Evolutionary conservation across 1,140 invertebrate species (phyloP), one percentile per base, ranked within the genome.

Genomic region (Aphidius ervi): DNA sequence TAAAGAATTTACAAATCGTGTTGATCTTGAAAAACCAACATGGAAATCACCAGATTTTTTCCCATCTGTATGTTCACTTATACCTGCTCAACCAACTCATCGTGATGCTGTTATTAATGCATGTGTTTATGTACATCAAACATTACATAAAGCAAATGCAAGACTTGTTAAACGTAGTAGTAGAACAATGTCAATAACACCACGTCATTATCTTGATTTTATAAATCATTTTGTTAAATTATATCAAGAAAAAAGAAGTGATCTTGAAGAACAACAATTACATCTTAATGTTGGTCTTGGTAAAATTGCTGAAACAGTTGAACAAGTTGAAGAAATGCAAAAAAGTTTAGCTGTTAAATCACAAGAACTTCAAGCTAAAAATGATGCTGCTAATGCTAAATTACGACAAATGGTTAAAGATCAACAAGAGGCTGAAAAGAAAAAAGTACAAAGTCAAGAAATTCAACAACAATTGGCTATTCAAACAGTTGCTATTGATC

Each of bases 281-380:
- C 98, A 99, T 83, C 82, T 99, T 59, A 99, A 99, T 76, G 96
- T 99, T 48, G 98, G 98, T 81, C 81, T 99, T 31, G 93, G 92
- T 66, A 99, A 99, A 79, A 99, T 99, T 66, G 92, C 94, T 0
- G 98, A 99, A 81, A 99, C 98, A 40, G 95, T 99, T 2, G 95
- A 98, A 73, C 97, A 99, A 78, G 98, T 99, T 4, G 97, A 99
- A 77, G 97, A 99, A 77, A 94, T 99, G 88, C 97, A 99, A 72
- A 98, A 97, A 78, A 98, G 95, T 65, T 85, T 99, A 48, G 96
- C 95, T 53, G 90, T 98, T 3, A 99, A 99, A 82, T 93, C 91
- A 56, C 87, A 88, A 76, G 95, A 99, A 82, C 78, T 99, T 43
- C 93, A 98, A 84, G 91, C 93, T n/a, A 99, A 99, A 82, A 99